A percentile compares a stretch with the other conserved stretches of the same genome.
These are phyloP conservation scores for Chelmon rostratus DNA, from an alignment of 2,797 vertebrate species.

Conservation along the genomic window DNA sequence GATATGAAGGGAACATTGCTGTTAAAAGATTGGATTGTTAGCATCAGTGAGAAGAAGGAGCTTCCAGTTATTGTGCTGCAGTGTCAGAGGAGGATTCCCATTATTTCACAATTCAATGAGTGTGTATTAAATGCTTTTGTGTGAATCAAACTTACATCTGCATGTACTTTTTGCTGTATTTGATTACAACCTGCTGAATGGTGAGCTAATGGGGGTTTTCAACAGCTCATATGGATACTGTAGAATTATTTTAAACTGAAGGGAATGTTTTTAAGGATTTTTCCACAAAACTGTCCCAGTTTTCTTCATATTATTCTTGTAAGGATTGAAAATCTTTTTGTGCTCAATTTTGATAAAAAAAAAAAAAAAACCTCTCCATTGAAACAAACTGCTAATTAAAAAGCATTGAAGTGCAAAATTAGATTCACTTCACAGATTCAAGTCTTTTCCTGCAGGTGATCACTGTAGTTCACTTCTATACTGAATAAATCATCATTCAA, in stretches of 20 bases:
- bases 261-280: not conserved
- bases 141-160: not conserved
- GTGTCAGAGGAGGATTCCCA: not conserved
- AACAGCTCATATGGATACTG: not conserved
- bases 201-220: not conserved
- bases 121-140: not conserved
- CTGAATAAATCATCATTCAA: conserved; percentile 48
- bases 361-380: not conserved
- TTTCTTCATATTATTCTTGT: not conserved
- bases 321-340: not conserved
- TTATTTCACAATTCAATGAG: not conserved
- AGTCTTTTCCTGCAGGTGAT: conserved; percentile 8
- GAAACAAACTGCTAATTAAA: conserved; percentile 21
- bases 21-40: not conserved
- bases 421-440: not conserved
- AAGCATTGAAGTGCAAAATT: conserved; percentile 7
- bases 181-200: not conserved
- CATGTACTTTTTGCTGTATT: not conserved
- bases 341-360: not conserved
- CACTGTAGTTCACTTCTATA: conserved; percentile 4
- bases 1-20: not conserved
- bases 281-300: not conserved
- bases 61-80: not conserved
- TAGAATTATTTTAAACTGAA: not conserved
- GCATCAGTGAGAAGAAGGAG: not conserved